phyloP scores from a whole-genome alignment of 2,113 vertebrate species.

The Hydropotes inermis region DNA sequence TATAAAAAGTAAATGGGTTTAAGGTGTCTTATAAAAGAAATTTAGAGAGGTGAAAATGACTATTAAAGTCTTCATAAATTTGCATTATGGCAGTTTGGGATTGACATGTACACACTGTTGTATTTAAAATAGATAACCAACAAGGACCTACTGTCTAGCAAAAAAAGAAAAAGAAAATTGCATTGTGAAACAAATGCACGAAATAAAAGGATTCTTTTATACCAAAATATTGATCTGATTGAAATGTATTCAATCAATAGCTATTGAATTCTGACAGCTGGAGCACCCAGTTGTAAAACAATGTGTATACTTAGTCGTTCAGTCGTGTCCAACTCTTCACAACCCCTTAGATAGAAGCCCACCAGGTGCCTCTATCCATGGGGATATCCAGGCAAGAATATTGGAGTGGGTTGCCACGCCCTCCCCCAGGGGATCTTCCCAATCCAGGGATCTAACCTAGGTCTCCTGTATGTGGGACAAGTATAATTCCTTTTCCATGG shows the following conservation, averaged over 20 bases:
- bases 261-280: not conserved
- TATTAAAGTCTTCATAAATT: not conserved
- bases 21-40: not conserved
- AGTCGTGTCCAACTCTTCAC: not conserved
- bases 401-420: not conserved
- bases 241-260: not conserved
- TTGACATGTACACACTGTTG: not conserved
- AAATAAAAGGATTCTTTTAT: not conserved
- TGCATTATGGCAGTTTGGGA: not conserved
- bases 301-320: not conserved
- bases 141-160: not conserved
- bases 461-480: not conserved
- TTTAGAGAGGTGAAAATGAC: not conserved
- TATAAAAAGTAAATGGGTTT: not conserved
- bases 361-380: not conserved
- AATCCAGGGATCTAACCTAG: not conserved
- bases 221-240: not conserved
- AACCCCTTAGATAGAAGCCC: not conserved
- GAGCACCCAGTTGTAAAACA: not conserved
- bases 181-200: not conserved
- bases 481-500: not conserved
- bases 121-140: not conserved
- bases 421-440: not conserved
- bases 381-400: not conserved
- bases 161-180: not conserved